phyloP scores from a whole-genome alignment of 2,888 invertebrate species.

The Mythimna impura region DNA sequence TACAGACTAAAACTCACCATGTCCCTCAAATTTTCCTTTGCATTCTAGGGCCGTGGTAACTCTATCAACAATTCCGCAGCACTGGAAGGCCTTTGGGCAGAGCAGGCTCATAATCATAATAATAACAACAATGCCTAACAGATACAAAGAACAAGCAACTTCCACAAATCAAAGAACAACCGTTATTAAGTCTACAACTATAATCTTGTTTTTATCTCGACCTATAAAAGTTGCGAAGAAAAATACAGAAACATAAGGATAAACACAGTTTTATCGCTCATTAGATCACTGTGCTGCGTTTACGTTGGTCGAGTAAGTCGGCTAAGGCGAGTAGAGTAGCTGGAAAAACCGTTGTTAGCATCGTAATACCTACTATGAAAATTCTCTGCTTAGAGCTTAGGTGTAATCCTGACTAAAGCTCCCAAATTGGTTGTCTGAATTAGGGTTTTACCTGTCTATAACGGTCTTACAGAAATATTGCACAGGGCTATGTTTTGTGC shows the following conservation, averaged over 20 bases:
- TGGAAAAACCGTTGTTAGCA: background rate
- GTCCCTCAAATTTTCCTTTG: too few relatives aligned
- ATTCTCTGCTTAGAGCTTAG: constrained; percentile 11
- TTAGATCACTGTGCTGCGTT: constrained; percentile 52
- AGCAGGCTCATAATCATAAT: too few relatives aligned
- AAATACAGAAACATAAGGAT: constrained; percentile 53
- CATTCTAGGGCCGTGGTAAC: background rate
- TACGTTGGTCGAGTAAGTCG: constrained; percentile 25
- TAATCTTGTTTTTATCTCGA: constrained; percentile 59
- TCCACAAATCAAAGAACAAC: constrained; percentile 49
- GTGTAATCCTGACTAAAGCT: constrained; percentile 12
- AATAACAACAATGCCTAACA: constrained; percentile 3
- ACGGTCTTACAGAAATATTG: background rate
- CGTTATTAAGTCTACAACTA: constrained; percentile 58
- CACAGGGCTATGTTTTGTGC: background rate
- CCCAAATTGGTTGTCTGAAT: constrained; percentile 24
- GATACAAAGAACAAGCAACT: constrained; percentile 31
- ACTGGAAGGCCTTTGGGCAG: too few relatives aligned
- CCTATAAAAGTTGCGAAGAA: constrained; percentile 59
- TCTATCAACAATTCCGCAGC: too few relatives aligned
- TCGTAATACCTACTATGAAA: constrained; percentile 11
- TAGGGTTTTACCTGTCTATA: background rate
- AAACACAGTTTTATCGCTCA: constrained; percentile 61
- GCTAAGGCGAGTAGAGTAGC: background rate
- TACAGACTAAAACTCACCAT: background rate